Evolutionary conservation across 1,140 invertebrate genomes (phyloP).

Genomic region (Forficula auricularia): DNA sequence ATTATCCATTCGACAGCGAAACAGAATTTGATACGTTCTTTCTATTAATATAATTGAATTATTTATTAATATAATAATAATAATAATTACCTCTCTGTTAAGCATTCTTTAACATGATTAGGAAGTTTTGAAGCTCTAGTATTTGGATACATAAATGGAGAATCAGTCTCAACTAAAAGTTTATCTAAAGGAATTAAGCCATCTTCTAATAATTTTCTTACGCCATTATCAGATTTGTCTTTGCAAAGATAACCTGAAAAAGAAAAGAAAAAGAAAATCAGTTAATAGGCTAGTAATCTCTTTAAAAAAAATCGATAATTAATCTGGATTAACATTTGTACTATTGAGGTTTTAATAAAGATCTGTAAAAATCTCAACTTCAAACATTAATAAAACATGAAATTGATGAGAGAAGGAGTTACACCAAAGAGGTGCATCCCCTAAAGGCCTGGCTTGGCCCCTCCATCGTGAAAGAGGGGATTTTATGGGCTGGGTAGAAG

Average conservation of each 20-base stretch:
- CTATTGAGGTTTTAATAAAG: too few species aligned
- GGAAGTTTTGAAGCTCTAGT: conserved; percentile 82
- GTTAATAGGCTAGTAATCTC: too few species aligned
- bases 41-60: too few species aligned
- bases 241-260: conserved; percentile 72
- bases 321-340: conserved; percentile 1
- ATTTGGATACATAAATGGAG: conserved; percentile 92
- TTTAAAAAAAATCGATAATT: conserved; percentile 2
- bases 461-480: too few species aligned
- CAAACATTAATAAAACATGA: too few species aligned
- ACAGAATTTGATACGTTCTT: too few species aligned
- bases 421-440: too few species aligned
- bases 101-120: conserved; percentile 60
- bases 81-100: conserved; percentile 59
- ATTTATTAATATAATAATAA: neutral
- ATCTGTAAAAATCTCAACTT: too few species aligned
- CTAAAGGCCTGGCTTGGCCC: too few species aligned
- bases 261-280: conserved; percentile 10
- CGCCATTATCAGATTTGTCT: conserved; percentile 79
- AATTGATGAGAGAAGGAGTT: too few species aligned
- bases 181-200: conserved; percentile 63
- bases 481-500: too few species aligned
- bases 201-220: conserved; percentile 64
- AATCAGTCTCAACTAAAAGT: conserved; percentile 78
- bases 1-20: too few species aligned